Conservation (phyloP, 53 echinoderm and acorn worm genomes). For the Mesocentrotus franciscanus region DNA sequence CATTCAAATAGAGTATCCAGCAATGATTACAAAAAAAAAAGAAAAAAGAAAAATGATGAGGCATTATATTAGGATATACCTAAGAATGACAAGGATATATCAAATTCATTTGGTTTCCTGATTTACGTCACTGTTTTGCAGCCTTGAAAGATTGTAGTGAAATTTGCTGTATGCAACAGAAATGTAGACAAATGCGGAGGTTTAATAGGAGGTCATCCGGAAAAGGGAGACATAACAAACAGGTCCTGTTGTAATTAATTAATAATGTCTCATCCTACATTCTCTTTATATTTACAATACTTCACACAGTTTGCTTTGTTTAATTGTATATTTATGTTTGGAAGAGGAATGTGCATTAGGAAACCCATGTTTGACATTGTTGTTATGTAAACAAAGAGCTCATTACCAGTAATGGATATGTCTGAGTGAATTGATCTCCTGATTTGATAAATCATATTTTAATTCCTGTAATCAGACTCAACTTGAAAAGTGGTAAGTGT, state of each 20-base stretch:
- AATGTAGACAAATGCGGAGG: not conserved
- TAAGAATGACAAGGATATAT: not conserved
- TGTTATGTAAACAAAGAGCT: not conserved
- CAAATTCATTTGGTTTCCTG: not conserved
- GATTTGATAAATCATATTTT: not conserved
- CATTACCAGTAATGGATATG: not conserved
- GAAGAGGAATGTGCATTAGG: not conserved
- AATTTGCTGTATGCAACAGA: not conserved
- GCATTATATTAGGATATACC: not conserved
- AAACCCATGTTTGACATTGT: constrained; percentile 40
- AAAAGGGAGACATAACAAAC: not conserved
- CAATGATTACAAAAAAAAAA: not conserved
- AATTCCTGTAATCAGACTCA: not conserved
- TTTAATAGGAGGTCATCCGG: not conserved
- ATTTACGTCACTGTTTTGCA: constrained; percentile 1
- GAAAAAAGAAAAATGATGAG: not conserved
- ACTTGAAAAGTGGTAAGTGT: too few species aligned
- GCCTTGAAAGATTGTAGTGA: not conserved
- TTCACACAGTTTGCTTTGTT: constrained; percentile 13
- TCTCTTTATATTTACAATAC: constrained; percentile 6
- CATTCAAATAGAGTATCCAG: not conserved
- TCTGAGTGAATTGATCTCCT: not conserved
- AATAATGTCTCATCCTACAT: not conserved
- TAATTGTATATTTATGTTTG: not conserved
- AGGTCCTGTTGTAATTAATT: not conserved